A percentile compares a stretch with the other conserved stretches of the same genome.
Conservation (phyloP, 2,797 vertebrate genomes). For the Microctenopoma lineatum region DNA sequence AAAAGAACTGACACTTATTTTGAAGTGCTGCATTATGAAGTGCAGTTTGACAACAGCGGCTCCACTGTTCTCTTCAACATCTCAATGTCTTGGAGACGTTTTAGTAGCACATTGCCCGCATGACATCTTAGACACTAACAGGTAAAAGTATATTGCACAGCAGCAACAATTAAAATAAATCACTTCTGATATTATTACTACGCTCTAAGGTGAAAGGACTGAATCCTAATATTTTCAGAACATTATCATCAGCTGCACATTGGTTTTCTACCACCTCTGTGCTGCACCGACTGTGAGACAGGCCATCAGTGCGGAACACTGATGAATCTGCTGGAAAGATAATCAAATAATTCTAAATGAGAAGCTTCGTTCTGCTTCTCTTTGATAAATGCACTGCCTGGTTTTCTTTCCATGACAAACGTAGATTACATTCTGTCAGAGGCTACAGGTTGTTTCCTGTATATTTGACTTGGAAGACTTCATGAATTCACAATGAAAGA, state of each 20-base stretch:
- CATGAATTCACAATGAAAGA: slow-evolving; percentile 9
- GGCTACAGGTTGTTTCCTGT: slow-evolving; percentile 67
- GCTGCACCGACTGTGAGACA: slow-evolving; percentile 26
- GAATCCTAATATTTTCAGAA: slow-evolving; percentile 36
- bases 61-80: slow-evolving; percentile 29
- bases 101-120: slow-evolving; percentile 20
- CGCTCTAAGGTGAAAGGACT: slow-evolving; percentile 32
- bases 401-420: slow-evolving; percentile 59
- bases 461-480: slow-evolving; percentile 43
- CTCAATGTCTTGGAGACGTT: slow-evolving; percentile 35
- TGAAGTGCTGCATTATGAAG: slow-evolving; percentile 20
- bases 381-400: slow-evolving; percentile 63
- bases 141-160: slow-evolving; percentile 26
- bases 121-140: slow-evolving; percentile 27
- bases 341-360: slow-evolving; percentile 73
- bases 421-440: slow-evolving; percentile 55
- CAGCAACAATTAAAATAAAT: slow-evolving; percentile 25
- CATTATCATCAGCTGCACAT: slow-evolving; percentile 36
- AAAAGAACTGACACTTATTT: slow-evolving; percentile 31
- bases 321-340: slow-evolving; percentile 60
- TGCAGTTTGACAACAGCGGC: slow-evolving; percentile 35
- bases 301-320: slow-evolving; percentile 42
- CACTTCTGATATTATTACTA: slow-evolving; percentile 22
- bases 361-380: slow-evolving; percentile 49
- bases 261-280: slow-evolving; percentile 23